Conservation (phyloP, 2,113 vertebrate species). For the Murina feae region DNA sequence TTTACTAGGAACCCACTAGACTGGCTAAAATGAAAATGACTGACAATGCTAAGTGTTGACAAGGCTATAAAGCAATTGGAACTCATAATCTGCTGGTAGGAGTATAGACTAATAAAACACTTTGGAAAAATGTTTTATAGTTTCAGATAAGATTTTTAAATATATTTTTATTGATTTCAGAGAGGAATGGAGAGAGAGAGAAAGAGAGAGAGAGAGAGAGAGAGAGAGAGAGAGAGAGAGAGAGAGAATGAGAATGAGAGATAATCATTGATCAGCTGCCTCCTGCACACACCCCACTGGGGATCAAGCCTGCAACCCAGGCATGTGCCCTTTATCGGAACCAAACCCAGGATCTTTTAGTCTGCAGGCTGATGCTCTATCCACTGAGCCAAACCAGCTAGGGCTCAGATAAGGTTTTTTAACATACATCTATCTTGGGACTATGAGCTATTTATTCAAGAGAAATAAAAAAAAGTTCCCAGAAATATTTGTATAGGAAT, state of each 20-base stretch:
- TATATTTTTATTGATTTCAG: too few species aligned
- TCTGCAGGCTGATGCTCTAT: too few species aligned
- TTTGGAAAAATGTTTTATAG: not conserved
- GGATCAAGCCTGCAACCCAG: too few species aligned
- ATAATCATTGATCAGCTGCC: too few species aligned
- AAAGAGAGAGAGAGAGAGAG: too few species aligned
- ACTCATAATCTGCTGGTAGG: not conserved
- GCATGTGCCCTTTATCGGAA: too few species aligned
- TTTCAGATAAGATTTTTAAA: not conserved
- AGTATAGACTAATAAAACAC: not conserved
- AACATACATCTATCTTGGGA: not conserved
- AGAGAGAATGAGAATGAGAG: too few species aligned
- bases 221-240: too few species aligned
- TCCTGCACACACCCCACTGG: too few species aligned
- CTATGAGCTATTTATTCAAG: constrained; percentile 3
- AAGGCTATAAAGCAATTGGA: not conserved
- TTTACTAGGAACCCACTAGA: not conserved
- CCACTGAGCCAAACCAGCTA: too few species aligned
- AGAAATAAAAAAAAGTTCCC: not conserved
- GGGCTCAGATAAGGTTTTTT: not conserved
- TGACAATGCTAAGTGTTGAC: not conserved
- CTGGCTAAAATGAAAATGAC: not conserved
- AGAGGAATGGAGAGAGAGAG: too few species aligned
- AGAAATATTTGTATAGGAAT: constrained; percentile 36
- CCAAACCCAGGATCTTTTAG: too few species aligned